Conservation (phyloP, 2,113 vertebrate genomes). For the Gymnarchus niloticus region DNA sequence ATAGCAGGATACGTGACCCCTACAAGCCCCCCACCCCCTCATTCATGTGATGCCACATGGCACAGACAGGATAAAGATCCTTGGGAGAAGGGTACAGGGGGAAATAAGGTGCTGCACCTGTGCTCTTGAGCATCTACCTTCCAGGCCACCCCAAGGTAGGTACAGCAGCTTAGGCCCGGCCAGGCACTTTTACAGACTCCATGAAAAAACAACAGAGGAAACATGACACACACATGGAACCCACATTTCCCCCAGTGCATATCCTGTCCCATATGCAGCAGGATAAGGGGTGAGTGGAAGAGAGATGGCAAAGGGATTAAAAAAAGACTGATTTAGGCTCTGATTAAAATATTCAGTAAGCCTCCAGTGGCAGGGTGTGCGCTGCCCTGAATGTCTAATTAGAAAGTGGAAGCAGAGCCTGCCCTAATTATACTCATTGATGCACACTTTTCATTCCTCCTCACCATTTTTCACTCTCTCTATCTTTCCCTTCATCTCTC, state of each 20-base stretch:
- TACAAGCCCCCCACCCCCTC: not conserved
- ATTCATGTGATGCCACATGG: not conserved
- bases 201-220: constrained; percentile 9
- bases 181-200: constrained; percentile 22
- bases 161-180: not conserved
- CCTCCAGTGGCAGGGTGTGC: constrained; percentile 35
- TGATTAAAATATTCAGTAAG: constrained; percentile 44
- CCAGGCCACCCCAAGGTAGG: not conserved
- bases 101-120: not conserved
- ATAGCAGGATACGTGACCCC: not conserved
- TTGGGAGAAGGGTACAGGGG: not conserved
- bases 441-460: constrained; percentile 31
- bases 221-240: constrained; percentile 33
- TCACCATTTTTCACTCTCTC: constrained; percentile 23
- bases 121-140: not conserved
- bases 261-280: constrained; percentile 37
- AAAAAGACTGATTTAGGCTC: constrained; percentile 45
- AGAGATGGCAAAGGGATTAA: constrained; percentile 19
- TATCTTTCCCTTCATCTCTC: constrained; percentile 16
- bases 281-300: not conserved
- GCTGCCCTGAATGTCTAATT: constrained; percentile 48
- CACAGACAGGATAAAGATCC: not conserved
- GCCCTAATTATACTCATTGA: constrained; percentile 38
- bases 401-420: constrained; percentile 38
- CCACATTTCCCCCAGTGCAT: constrained; percentile 36